Evolutionary conservation across 1,140 invertebrate species (phyloP), one percentile per base, ranked within the genome.

Genomic region (Pseudoatta argentina): DNA sequence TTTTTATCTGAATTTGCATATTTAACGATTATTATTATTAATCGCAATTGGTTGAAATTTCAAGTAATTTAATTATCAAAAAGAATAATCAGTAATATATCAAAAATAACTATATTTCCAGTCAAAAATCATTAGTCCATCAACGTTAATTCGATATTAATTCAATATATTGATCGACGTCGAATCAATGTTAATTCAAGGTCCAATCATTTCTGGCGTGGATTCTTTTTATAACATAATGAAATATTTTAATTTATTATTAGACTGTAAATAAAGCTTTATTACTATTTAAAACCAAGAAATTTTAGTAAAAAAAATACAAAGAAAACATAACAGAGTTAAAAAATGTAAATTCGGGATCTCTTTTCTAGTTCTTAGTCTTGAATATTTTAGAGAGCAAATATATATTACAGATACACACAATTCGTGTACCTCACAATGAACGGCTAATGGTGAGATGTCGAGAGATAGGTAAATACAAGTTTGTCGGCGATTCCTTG

Each of bases 401-500:
- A 72, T 77, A 78, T 83, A 64, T 77, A 64, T 81, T 66, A 21
- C 86, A 95, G 95, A 94, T 94, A 86, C 94, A 95, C 85, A 95
- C 94, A 86, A 94, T 95, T 30, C 94, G 92, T 72, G 94, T 95
- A 87, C 96, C 97, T 30, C 97, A 97, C 92, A 97, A 97, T n/a
- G 97, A 97, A 27, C 96, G 96, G 82, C 95, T 98, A 64, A 96
- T 96, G 92, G 95, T 97, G 0, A 95, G 98, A 77, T 98, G 98
- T 94, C 96, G 96, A 76, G 97, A 98, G 91, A 94, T 98, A 77
- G 98, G 98, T 16, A 95, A 97, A 87, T 98, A 98, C 94, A 98
- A 98, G 94, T 95, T 98, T 86, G 93, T 97, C 73, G 96, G 98
- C 78, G 96, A 97, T 89, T 94, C 96, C 18, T 93, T 95, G 83